These are phyloP conservation scores for Zaprionus lineosus DNA, from an alignment of 2,888 invertebrate genomes.

Conservation along the genomic window DNA sequence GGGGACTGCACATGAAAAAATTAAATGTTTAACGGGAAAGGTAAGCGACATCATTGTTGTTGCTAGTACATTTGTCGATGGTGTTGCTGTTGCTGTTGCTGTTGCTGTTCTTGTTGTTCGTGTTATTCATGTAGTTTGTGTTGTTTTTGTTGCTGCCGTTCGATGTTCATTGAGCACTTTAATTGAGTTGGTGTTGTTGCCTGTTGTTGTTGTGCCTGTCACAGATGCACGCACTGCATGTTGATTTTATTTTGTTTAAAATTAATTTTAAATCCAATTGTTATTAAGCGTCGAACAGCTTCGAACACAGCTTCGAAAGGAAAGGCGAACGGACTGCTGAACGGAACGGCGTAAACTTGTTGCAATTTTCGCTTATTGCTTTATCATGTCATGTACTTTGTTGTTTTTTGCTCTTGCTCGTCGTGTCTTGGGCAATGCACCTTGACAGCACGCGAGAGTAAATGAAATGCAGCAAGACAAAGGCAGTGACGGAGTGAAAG, in stretches of 20 bases:
- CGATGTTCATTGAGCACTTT: conserved; percentile 53
- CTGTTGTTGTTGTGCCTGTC: conserved; percentile 18
- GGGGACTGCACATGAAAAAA: conserved; percentile 2
- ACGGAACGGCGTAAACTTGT: conserved; percentile 56
- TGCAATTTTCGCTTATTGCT: conserved; percentile 71
- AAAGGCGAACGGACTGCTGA: neutral
- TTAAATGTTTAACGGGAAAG: conserved; percentile 40
- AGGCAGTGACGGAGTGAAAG: no score
- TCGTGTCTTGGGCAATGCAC: conserved; percentile 34
- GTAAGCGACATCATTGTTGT: conserved; percentile 40
- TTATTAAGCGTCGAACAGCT: conserved; percentile 43
- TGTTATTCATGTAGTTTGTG: no score
- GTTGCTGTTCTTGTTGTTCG: conserved; percentile 20
- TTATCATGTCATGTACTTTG: conserved; percentile 57
- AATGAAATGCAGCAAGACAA: no score
- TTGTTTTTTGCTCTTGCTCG: conserved; percentile 12
- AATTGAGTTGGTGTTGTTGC: conserved; percentile 55
- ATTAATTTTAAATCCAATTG: conserved; percentile 68
- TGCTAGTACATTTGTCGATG: conserved; percentile 24
- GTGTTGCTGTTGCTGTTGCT: conserved; percentile 26
- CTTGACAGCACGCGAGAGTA: conserved; percentile 21
- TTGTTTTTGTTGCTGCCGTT: conserved; percentile 26
- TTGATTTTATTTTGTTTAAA: conserved; percentile 58
- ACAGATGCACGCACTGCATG: conserved; percentile 22
- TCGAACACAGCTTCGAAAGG: conserved; percentile 10